phyloP scores from a whole-genome alignment of 2,797 vertebrate species.

The Parauchenoglanis ngamensis region DNA sequence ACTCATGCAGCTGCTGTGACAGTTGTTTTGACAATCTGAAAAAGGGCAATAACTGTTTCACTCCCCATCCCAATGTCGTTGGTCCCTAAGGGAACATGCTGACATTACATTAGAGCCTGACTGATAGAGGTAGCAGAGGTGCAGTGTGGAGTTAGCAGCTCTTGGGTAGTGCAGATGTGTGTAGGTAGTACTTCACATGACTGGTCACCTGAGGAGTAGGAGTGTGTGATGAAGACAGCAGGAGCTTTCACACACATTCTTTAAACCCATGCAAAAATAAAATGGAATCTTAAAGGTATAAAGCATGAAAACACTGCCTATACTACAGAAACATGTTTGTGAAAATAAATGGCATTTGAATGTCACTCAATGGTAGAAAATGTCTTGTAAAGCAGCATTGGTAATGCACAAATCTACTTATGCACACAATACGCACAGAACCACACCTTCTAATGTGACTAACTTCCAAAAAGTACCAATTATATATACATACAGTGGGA shows the following conservation, averaged over 20 bases:
- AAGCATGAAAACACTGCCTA: conserved; percentile 32
- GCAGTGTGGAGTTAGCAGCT: conserved; percentile 49
- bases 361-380: conserved; percentile 7
- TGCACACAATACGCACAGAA: conserved; percentile 37
- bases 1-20: conserved; percentile 4
- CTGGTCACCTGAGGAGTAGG: conserved; percentile 46
- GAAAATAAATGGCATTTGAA: conserved; percentile 14
- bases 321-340: conserved; percentile 10
- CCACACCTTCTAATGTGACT: background rate
- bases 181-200: conserved; percentile 33
- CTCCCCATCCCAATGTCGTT: conserved; percentile 29
- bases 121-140: conserved; percentile 47
- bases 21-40: background rate
- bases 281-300: conserved; percentile 1
- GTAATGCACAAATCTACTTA: conserved; percentile 20
- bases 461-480: background rate
- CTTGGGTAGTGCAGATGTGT: conserved; percentile 42
- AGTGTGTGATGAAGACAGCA: conserved; percentile 25
- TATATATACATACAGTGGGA: background rate
- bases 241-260: conserved; percentile 9
- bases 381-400: conserved; percentile 29
- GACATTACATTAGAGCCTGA: conserved; percentile 32
- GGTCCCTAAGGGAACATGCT: conserved; percentile 41
- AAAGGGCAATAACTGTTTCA: background rate
- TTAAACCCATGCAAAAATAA: conserved; percentile 13